Evolutionary conservation across 2,113 vertebrate species (phyloP), one percentile per base, ranked within the genome.

Genomic region (Rhagologus leucostigma): DNA sequence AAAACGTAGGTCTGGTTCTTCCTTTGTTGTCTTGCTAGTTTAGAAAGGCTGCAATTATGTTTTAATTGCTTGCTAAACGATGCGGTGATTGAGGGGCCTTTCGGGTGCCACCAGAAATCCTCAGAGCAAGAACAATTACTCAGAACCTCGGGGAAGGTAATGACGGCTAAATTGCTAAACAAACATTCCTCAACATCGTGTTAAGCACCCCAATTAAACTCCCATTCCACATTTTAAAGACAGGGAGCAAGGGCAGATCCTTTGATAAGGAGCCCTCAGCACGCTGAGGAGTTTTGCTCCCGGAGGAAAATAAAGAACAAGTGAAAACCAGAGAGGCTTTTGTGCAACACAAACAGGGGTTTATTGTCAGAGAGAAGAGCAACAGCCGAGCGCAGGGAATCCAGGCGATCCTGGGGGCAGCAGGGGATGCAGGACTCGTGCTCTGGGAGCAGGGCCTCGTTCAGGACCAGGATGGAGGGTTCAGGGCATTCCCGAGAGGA

Each of bases 301-400:
- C 0, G 1, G 19, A 60, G 30, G 16, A 76, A 32, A 7, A 8
- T 10, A 0, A 69, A 14, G 27, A 2, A 21, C 4, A 30, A 79
- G 57, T 2, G 8, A 26, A 71, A 59, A 76, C 18, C 39, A 35
- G 13, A 42, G 50, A 56, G 14, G 2, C 2, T 86, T 50, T 83
- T 22, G 27, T 89, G 84, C 93, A 37, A 13, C 46, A 57, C 52
- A 19, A 49, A 30, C 3, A 1, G 6, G 15, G 21, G 1, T 93
- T 95, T 96, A 96, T 39, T 93, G 27, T 1, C 41, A 56, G 22
- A 37, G 8, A 53, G 30, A 47, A 69, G 5, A 32, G 6, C 2
- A 62, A 15, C 46, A 65, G 5, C 5, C 6, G 4, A 8, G 20
- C 11, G 30, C 35, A 35, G 73, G 67, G 47, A 32, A 33, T 16